Base-by-base conservation (phyloP, 2,888 invertebrate genomes). In the Lepidocyrtinus sp. region DNA sequence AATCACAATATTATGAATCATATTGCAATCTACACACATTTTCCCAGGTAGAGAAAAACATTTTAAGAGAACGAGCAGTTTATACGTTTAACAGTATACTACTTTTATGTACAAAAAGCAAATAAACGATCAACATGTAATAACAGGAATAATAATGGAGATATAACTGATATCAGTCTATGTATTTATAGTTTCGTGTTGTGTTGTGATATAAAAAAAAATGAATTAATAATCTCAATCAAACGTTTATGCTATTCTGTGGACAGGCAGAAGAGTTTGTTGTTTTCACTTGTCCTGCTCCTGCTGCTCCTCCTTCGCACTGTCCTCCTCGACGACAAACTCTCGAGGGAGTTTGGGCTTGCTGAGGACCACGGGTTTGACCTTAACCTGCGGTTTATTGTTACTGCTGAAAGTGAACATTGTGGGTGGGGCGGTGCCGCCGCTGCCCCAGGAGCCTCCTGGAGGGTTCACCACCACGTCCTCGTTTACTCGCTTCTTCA, bases 351-450 rank as follows among this genome's bases (percentile, higher is more conserved):
- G 89, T 45, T 90, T 90, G 55, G 93, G 92, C 88, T 92, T 94
- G 86, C 92, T 92, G 89, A 95, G 91, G 86, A 96, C 92, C 86
- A 93, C 92, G 17, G 96, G 96, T 90, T 95, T 96, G 70, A 93
- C 92, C 88, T 95, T 93, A 80, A 94, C 91, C 87, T 93, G 93
- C 7, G 94, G 94, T 82, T 83, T 80, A 70, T 81, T 73, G 55
- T 62, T 78, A 19, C 26, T 45, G 36, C 69, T 73, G 36, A 78
- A 78, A 0, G 75, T 76, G 65, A 79, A 76, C 72, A 72, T 64
- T 36, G 36, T 36, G 27, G 36, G 17, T 26, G 7, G 9, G 67
- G 7, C 19, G 50, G 76, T 50, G n/a, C 65, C 63, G 12, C 61
- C 21, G 82, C 72, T 80, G 62, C 61, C n/a, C 15, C 64, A 12